phyloP scores from a whole-genome alignment of 2,797 vertebrate species.

The Coreius guichenoti region DNA sequence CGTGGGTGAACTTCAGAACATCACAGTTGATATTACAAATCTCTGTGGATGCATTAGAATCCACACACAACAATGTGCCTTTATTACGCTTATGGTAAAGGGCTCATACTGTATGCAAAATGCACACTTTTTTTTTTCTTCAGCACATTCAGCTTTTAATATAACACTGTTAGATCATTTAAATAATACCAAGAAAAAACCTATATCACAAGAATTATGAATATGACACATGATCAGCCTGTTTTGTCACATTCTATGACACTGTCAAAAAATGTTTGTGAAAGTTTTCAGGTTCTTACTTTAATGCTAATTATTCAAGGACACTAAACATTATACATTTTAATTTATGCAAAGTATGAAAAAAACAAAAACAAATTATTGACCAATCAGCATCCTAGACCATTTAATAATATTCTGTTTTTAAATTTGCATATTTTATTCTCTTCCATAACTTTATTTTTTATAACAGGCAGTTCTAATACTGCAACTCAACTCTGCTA shows the following conservation, averaged over 20 bases:
- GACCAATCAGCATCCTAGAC: not conserved
- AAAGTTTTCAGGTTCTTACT: not conserved
- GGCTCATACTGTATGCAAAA: not conserved
- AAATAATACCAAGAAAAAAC: conserved; percentile 1
- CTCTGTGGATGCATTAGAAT: not conserved
- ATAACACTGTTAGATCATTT: not conserved
- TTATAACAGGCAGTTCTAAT: not conserved
- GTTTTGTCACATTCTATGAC: conserved; percentile 12
- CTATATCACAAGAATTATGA: not conserved
- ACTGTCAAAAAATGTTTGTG: not conserved
- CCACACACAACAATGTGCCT: not conserved
- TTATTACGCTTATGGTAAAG: conserved; percentile 6
- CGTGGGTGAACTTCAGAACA: conserved; percentile 14
- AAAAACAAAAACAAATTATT: not conserved
- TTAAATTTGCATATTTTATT: not conserved
- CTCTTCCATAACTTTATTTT: not conserved
- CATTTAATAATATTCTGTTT: not conserved
- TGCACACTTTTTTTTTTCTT: not conserved
- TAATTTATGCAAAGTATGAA: not conserved
- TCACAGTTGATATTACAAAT: conserved; percentile 20
- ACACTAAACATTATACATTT: not conserved
- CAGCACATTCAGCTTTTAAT: not conserved
- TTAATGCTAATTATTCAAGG: conserved; percentile 15
- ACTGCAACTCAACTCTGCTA: not conserved
- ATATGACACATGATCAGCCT: not conserved